Conservation (phyloP, 2,797 vertebrate genomes). For the Microtus obscurus region DNA sequence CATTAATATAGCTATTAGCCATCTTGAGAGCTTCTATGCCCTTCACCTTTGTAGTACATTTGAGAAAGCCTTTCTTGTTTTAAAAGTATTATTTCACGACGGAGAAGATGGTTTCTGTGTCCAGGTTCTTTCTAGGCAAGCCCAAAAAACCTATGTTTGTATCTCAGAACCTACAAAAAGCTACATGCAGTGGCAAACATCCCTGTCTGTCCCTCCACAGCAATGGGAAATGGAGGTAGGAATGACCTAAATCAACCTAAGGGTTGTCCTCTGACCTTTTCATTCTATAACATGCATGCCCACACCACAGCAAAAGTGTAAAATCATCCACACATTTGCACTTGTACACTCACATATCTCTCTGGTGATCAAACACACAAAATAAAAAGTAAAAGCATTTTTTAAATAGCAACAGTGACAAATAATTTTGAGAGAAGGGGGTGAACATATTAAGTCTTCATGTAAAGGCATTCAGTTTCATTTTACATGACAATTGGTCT, state of each 20-base stretch:
- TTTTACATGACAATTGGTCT: background rate
- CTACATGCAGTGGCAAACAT: background rate
- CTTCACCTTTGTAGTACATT: background rate
- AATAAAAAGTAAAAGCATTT: background rate
- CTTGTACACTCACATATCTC: too few species aligned
- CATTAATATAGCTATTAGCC: background rate
- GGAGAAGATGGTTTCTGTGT: background rate
- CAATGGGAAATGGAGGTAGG: background rate
- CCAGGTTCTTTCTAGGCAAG: background rate
- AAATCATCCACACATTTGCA: background rate
- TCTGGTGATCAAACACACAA: background rate
- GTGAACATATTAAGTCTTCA: background rate
- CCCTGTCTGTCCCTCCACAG: background rate
- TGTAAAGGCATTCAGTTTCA: background rate
- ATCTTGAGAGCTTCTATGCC: background rate
- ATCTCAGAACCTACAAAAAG: background rate
- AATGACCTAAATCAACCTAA: too few species aligned
- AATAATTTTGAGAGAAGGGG: background rate
- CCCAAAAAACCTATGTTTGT: background rate
- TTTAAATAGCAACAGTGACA: background rate
- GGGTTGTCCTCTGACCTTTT: background rate
- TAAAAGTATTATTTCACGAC: conserved; percentile 9
- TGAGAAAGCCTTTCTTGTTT: background rate
- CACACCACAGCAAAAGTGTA: background rate
- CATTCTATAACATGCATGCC: background rate